Evolutionary conservation across 2,797 vertebrate species (phyloP).

Genomic region (Bradypodion ventrale): DNA sequence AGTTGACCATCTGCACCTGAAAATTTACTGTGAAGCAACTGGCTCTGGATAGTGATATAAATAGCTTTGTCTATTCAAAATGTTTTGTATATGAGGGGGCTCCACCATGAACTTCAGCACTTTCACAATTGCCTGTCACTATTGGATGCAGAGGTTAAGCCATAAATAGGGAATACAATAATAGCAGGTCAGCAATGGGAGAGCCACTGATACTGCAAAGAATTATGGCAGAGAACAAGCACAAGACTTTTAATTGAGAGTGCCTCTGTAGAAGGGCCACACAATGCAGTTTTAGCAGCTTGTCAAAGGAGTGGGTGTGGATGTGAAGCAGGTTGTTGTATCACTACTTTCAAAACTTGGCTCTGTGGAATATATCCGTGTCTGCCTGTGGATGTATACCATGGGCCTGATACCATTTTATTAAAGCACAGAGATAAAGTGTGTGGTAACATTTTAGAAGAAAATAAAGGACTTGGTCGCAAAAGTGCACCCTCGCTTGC

Average conservation of each 20-base stretch:
- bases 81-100: neutral
- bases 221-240: neutral
- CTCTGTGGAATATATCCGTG: neutral
- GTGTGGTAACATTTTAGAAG: neutral
- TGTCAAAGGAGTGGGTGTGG: neutral
- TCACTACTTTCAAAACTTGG: neutral
- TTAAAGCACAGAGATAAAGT: constrained; percentile 9
- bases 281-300: neutral
- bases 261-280: neutral
- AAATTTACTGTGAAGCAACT: neutral
- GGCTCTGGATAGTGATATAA: neutral
- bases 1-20: neutral
- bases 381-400: neutral
- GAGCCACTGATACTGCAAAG: neutral
- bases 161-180: neutral
- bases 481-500: constrained; percentile 1
- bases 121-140: neutral
- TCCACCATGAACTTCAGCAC: neutral
- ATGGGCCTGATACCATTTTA: neutral
- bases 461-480: neutral
- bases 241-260: neutral
- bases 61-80: neutral
- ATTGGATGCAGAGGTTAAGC: neutral
- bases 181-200: neutral
- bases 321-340: neutral